These are phyloP conservation scores for Monopis laevigella DNA, from an alignment of 2,888 invertebrate species.

Conservation along the genomic window DNA sequence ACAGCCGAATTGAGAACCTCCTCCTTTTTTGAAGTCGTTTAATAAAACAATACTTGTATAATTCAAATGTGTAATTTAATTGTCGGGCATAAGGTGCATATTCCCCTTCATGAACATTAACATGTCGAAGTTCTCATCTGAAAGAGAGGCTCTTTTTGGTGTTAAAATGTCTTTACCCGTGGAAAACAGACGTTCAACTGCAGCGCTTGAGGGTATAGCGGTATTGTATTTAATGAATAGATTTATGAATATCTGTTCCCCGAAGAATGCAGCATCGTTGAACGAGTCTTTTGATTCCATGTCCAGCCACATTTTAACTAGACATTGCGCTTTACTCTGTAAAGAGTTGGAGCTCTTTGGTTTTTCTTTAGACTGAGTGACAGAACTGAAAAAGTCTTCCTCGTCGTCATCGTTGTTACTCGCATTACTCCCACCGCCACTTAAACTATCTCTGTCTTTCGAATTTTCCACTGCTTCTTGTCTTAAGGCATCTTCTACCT, in stretches of 20 bases:
- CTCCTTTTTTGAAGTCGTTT: no score
- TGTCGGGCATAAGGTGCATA: slow-evolving; percentile 23
- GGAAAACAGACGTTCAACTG: slow-evolving; percentile 18
- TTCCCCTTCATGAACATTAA: slow-evolving; percentile 25
- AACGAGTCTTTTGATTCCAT: slow-evolving; percentile 25
- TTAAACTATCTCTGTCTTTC: slow-evolving; percentile 18
- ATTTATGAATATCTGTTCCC: slow-evolving; percentile 19
- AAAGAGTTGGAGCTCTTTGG: slow-evolving; percentile 22
- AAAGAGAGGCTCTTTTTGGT: slow-evolving; percentile 23
- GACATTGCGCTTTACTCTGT: slow-evolving; percentile 23
- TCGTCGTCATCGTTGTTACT: slow-evolving; percentile 20
- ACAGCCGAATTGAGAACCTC: no score
- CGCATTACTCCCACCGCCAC: slow-evolving; percentile 17
- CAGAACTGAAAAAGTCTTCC: slow-evolving; percentile 21
- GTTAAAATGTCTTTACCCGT: slow-evolving; percentile 22
- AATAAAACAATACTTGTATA: slow-evolving; percentile 2
- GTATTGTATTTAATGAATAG: slow-evolving; percentile 18
- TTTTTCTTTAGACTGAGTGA: slow-evolving; percentile 19
- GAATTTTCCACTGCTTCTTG: slow-evolving; percentile 21
- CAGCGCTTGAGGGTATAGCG: slow-evolving; percentile 20
- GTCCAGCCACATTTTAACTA: slow-evolving; percentile 25
- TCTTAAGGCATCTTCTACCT: slow-evolving; percentile 21
- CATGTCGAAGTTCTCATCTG: slow-evolving; percentile 25
- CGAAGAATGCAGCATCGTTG: slow-evolving; percentile 24
- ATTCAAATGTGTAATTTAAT: slow-evolving; percentile 15